Evolutionary conservation across 1,140 invertebrate species (phyloP).

Genomic region (Zaprionus camerounensis): DNA sequence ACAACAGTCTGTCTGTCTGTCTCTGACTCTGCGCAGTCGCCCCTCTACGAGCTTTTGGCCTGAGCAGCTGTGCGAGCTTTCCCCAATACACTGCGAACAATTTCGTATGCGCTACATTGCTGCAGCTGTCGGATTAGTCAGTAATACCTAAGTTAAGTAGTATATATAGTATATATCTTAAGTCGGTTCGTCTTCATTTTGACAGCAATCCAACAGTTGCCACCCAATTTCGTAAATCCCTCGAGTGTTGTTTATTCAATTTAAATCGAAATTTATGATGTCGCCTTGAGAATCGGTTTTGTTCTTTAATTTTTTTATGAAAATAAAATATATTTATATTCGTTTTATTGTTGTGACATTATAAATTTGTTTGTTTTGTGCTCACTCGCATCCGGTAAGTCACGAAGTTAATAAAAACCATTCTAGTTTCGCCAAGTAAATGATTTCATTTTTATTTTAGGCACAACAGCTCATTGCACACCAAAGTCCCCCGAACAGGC

Average conservation of each 20-base stretch:
- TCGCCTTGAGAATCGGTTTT: slow-evolving; percentile 23
- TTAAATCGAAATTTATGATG: slow-evolving; percentile 63
- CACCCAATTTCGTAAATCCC: slow-evolving; percentile 40
- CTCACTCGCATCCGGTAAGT: slow-evolving; percentile 72
- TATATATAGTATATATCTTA: slow-evolving; percentile 34
- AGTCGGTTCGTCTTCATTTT: slow-evolving; percentile 38
- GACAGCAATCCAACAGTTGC: slow-evolving; percentile 62
- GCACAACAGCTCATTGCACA: slow-evolving; percentile 62
- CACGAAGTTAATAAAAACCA: slow-evolving; percentile 63
- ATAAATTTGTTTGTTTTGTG: slow-evolving; percentile 41
- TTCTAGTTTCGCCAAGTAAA: slow-evolving; percentile 69
- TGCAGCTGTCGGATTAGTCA: slow-evolving; percentile 41
- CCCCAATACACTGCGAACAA: slow-evolving; percentile 57
- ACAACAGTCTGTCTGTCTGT: background rate
- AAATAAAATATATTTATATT: slow-evolving; percentile 13
- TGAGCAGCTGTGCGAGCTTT: slow-evolving; percentile 36
- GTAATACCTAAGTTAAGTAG: slow-evolving; percentile 27
- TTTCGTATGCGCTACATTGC: slow-evolving; percentile 14
- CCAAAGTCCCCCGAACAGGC: slow-evolving; percentile 10
- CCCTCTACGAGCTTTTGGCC: slow-evolving; percentile 23
- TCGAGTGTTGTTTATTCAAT: slow-evolving; percentile 75
- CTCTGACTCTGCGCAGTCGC: slow-evolving; percentile 9
- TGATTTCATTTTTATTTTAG: slow-evolving; percentile 84
- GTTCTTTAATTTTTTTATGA: slow-evolving; percentile 48
- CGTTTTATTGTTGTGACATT: slow-evolving; percentile 59